Conservation (phyloP, 2,113 vertebrate genomes). For the Zosterops hypoxanthus region DNA sequence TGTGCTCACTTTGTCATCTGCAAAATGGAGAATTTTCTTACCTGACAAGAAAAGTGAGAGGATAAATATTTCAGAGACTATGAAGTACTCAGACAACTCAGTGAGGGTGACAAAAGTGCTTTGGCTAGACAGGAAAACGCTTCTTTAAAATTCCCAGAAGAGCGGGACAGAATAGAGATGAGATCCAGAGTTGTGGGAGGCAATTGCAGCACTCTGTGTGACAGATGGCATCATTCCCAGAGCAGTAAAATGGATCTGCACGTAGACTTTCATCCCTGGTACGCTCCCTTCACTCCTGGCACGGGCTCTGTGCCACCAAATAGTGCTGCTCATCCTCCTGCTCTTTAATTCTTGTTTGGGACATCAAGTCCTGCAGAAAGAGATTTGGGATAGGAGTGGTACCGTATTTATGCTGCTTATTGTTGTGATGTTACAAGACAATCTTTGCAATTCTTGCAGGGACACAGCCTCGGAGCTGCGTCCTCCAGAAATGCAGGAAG, state of each 20-base stretch:
- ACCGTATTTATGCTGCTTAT: rapidly evolving
- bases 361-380: background rate
- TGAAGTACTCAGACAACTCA: background rate
- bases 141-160: slow-evolving; percentile 18
- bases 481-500: background rate
- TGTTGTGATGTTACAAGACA: rapidly evolving
- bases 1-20: slow-evolving; percentile 14
- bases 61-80: slow-evolving; percentile 55
- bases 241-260: background rate
- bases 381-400: background rate
- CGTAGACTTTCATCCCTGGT: background rate
- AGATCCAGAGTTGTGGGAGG: slow-evolving; percentile 11
- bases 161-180: background rate
- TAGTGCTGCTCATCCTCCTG: background rate
- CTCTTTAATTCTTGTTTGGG: background rate
- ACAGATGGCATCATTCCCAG: background rate
- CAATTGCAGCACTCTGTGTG: background rate
- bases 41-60: slow-evolving; percentile 43
- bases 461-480: background rate
- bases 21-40: slow-evolving; percentile 37
- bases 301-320: rapidly evolving
- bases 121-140: background rate
- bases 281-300: rapidly evolving
- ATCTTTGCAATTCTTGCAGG: background rate
- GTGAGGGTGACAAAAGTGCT: background rate